Evolutionary conservation across 2,113 vertebrate species (phyloP).

Genomic region (Elaphurus davidianus): DNA sequence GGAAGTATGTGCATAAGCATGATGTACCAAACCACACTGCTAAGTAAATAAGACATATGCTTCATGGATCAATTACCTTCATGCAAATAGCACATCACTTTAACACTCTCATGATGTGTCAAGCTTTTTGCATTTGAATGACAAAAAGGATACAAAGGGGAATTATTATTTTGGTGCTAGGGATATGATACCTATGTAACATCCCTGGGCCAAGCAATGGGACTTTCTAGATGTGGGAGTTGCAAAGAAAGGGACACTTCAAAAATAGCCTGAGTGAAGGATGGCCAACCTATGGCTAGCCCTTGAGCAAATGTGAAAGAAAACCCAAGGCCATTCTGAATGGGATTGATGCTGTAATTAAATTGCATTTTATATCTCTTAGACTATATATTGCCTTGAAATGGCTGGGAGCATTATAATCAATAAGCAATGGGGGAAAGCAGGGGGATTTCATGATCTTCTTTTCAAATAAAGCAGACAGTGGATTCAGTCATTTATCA

Average conservation of each 20-base stretch:
- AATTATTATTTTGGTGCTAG: conserved; percentile 6
- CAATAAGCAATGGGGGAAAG: background rate
- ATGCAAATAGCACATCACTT: conserved; percentile 34
- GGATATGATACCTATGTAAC: background rate
- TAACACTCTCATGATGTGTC: conserved; percentile 21
- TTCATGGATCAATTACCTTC: conserved; percentile 59
- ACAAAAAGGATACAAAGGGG: background rate
- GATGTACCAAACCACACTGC: conserved; percentile 23
- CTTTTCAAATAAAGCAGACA: conserved; percentile 38
- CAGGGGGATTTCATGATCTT: background rate
- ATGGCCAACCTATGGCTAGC: background rate
- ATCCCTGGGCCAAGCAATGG: background rate
- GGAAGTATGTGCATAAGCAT: conserved; percentile 50
- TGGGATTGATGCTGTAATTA: background rate
- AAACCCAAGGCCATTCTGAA: conserved; percentile 22
- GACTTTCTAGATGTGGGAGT: background rate
- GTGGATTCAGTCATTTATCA: background rate
- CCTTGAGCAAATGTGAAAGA: background rate
- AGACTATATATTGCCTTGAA: conserved; percentile 37
- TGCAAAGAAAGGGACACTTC: background rate
- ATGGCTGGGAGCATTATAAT: conserved; percentile 12
- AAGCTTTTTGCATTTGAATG: conserved; percentile 24
- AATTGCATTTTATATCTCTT: background rate
- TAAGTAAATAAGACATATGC: conserved; percentile 57
- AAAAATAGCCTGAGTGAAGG: background rate